A percentile compares a stretch with the other conserved stretches of the same genome.
Evolutionary conservation across 2,113 vertebrate species (phyloP).

Genomic region (Leptocoma aspasia): DNA sequence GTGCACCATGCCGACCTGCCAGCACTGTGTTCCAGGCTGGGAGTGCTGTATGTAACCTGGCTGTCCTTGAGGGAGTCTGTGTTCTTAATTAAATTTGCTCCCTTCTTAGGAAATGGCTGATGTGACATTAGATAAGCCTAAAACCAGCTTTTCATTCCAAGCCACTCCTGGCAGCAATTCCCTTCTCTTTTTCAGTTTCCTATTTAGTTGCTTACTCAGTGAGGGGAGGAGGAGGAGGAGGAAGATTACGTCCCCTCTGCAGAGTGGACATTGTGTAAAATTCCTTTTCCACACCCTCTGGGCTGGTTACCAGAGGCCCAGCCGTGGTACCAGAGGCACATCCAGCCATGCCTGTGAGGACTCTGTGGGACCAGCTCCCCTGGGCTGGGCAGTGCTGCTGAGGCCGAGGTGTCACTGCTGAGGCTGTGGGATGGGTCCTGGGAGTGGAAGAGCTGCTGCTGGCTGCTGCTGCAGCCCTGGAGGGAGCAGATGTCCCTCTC

Average conservation of each 20-base stretch:
- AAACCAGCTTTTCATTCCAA: slow-evolving; percentile 4
- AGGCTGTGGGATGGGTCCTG: background rate
- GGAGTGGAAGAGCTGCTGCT: fast-evolving
- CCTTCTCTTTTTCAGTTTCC: background rate
- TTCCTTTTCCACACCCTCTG: background rate
- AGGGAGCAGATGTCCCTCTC: background rate
- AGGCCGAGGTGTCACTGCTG: background rate
- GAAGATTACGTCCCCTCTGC: background rate
- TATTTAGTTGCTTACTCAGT: background rate
- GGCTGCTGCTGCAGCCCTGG: background rate
- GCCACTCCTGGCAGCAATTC: background rate
- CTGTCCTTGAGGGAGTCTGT: slow-evolving; percentile 42
- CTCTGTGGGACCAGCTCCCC: background rate
- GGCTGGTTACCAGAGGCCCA: background rate
- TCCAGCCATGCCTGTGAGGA: fast-evolving
- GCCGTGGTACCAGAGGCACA: no score
- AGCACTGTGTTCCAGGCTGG: background rate
- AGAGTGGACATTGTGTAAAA: background rate
- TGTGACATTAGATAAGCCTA: slow-evolving; percentile 59
- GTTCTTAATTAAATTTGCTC: slow-evolving; percentile 63
- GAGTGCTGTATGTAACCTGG: slow-evolving; percentile 23
- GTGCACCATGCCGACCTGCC: background rate
- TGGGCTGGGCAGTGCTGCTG: background rate
- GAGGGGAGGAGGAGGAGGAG: background rate
- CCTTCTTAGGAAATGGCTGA: slow-evolving; percentile 60